phyloP scores from a whole-genome alignment of 1,140 invertebrate genomes.

The Leguminivora glycinivorella region DNA sequence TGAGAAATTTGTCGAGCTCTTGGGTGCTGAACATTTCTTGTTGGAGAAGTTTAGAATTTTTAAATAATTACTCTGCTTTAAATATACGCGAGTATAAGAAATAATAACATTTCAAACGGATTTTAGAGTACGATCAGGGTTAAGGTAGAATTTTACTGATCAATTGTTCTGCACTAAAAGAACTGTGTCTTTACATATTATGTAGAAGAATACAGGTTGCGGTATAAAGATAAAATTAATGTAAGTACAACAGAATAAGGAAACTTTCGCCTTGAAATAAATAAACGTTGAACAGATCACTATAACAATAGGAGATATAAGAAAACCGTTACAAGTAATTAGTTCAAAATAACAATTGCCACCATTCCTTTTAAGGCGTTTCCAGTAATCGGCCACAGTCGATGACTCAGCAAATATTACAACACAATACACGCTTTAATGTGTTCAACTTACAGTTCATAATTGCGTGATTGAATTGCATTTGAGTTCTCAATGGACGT shows the following conservation, averaged over 20 bases:
- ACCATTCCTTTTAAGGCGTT: neutral
- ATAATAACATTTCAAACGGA: too few relatives aligned
- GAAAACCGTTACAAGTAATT: neutral
- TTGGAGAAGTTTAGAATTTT: neutral
- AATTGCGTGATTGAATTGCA: neutral
- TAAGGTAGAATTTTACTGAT: too few relatives aligned
- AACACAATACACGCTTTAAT: neutral
- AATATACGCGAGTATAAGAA: too few relatives aligned
- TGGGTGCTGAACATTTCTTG: neutral
- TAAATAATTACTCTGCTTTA: neutral
- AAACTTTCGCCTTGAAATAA: neutral
- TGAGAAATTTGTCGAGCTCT: neutral
- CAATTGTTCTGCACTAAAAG: too few relatives aligned
- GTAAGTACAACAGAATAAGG: too few relatives aligned
- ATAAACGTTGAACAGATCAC: neutral
- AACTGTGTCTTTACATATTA: too few relatives aligned
- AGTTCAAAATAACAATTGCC: neutral
- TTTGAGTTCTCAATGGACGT: neutral
- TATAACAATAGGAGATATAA: neutral
- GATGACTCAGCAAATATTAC: conserved; percentile 2
- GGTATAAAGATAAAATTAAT: too few relatives aligned
- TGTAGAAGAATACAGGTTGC: too few relatives aligned
- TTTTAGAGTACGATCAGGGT: too few relatives aligned
- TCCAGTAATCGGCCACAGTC: neutral
- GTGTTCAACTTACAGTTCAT: neutral